Evolutionary conservation across 1,140 invertebrate genomes (phyloP).

Genomic region (Lasioglossum albipes): DNA sequence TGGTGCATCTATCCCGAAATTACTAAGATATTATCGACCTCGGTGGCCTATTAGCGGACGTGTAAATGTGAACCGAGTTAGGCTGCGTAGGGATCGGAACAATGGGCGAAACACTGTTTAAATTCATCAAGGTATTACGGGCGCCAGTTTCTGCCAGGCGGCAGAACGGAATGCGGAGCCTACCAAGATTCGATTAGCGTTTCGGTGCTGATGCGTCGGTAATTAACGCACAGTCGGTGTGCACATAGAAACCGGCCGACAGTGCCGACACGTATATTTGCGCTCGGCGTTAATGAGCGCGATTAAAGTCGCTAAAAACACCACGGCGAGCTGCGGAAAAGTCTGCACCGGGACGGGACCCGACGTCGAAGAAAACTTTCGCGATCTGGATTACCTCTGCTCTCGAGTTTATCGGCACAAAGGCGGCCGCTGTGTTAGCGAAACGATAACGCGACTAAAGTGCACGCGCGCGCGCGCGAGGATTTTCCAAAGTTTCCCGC

Average conservation of each 20-base stretch:
- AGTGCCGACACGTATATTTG: background rate
- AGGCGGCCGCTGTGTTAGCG: background rate
- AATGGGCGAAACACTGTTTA: background rate
- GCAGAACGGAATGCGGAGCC: slow-evolving; percentile 7
- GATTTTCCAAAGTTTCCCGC: background rate
- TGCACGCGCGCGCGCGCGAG: too few species aligned
- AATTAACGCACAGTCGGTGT: slow-evolving; percentile 15
- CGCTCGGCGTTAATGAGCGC: slow-evolving; percentile 12
- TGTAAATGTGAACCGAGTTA: background rate
- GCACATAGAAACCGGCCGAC: background rate
- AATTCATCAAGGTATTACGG: slow-evolving; percentile 14
- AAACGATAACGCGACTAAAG: background rate
- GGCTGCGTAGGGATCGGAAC: background rate
- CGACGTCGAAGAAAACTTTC: background rate
- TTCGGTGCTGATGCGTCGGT: slow-evolving; percentile 20
- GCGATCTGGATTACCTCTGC: background rate
- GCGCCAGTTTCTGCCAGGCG: background rate
- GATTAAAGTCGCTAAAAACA: slow-evolving; percentile 22
- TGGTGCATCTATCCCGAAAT: too few species aligned
- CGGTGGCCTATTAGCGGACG: background rate
- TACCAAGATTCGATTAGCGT: slow-evolving; percentile 31
- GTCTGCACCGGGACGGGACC: too few species aligned
- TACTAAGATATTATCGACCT: background rate
- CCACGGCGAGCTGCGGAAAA: background rate
- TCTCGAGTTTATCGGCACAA: background rate